These are phyloP conservation scores for Zygogramma bicolorata DNA, from an alignment of 2,888 invertebrate genomes.

Conservation along the genomic window DNA sequence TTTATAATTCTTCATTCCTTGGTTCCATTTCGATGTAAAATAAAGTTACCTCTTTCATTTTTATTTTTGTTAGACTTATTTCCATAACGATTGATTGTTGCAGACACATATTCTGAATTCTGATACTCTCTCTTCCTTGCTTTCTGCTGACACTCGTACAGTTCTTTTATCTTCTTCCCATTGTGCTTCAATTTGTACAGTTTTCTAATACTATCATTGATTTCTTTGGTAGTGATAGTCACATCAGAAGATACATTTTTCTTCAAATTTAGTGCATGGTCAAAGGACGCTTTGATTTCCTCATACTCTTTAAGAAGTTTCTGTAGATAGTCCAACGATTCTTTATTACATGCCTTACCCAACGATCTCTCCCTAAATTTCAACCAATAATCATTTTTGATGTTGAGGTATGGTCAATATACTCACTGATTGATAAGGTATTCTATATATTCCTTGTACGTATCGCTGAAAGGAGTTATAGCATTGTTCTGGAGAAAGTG, in stretches of 20 bases:
- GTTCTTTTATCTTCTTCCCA: slow-evolving; percentile 55
- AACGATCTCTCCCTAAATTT: slow-evolving; percentile 53
- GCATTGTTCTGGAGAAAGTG: slow-evolving; percentile 61
- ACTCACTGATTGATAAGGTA: slow-evolving; percentile 58
- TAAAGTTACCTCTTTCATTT: too few relatives aligned
- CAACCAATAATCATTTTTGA: too few relatives aligned
- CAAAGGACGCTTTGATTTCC: slow-evolving; percentile 51
- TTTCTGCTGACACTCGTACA: slow-evolving; percentile 54
- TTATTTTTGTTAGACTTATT: too few relatives aligned
- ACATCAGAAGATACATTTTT: slow-evolving; percentile 27
- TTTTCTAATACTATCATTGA: slow-evolving; percentile 45
- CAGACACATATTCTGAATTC: slow-evolving; percentile 48
- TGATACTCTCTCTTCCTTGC: slow-evolving; percentile 50
- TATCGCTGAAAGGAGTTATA: slow-evolving; percentile 59
- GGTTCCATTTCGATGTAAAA: too few relatives aligned
- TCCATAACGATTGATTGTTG: too few relatives aligned
- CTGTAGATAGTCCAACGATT: slow-evolving; percentile 46
- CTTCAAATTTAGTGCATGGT: slow-evolving; percentile 41
- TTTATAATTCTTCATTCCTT: too few relatives aligned
- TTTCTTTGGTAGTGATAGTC: slow-evolving; percentile 47
- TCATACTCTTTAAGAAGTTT: slow-evolving; percentile 50
- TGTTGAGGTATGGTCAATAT: too few relatives aligned
- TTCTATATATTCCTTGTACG: slow-evolving; percentile 58
- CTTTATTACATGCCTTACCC: slow-evolving; percentile 43
- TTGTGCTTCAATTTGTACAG: slow-evolving; percentile 54